Conservation (phyloP, 2,797 vertebrate species). For the Lophius americanus region DNA sequence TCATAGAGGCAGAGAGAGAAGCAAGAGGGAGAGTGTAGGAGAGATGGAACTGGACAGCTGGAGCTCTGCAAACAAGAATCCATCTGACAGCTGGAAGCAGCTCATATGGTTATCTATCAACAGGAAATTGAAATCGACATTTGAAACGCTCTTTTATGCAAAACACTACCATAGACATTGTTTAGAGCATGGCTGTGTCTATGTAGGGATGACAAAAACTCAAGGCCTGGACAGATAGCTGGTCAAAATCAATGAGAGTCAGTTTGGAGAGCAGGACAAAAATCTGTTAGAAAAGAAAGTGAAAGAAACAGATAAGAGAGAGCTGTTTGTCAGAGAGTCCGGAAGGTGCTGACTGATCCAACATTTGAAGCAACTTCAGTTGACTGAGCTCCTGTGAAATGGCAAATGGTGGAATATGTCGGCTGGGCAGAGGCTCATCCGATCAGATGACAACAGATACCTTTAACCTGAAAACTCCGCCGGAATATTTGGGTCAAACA, state of each 20-base stretch:
- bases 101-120: conserved; percentile 57
- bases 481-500: conserved; percentile 62
- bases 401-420: conserved; percentile 60
- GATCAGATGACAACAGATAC: conserved; percentile 66
- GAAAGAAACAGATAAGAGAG: conserved; percentile 26
- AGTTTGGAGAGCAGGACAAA: conserved; percentile 11
- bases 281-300: conserved; percentile 28
- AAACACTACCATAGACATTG: conserved; percentile 33
- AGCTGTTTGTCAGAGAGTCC: conserved; percentile 49
- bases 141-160: conserved; percentile 53
- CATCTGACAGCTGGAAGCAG: conserved; percentile 58
- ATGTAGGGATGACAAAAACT: neutral
- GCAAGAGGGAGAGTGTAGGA: conserved; percentile 39
- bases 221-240: neutral
- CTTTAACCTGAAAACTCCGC: conserved; percentile 53
- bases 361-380: conserved; percentile 67
- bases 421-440: conserved; percentile 40
- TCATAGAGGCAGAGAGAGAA: conserved; percentile 40
- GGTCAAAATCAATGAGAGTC: conserved; percentile 13
- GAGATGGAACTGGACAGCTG: conserved; percentile 58
- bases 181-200: too few relatives aligned
- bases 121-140: conserved; percentile 43
- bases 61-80: conserved; percentile 55
- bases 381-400: conserved; percentile 63
- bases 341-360: conserved; percentile 55